Conservation (phyloP, 2,888 invertebrate species). For the Stenodema calcarata region DNA sequence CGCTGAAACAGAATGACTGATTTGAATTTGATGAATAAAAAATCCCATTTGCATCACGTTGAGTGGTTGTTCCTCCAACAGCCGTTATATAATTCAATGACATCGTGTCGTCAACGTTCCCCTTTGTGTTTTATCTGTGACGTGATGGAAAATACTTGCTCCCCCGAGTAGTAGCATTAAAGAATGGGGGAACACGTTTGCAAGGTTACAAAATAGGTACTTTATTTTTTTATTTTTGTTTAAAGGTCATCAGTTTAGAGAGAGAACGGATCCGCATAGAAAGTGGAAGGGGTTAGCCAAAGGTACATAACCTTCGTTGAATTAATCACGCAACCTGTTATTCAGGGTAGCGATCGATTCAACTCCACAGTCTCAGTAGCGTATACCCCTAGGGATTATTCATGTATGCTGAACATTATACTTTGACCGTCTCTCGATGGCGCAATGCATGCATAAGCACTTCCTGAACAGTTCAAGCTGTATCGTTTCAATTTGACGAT, state of each 20-base stretch:
- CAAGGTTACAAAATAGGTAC: too few relatives aligned
- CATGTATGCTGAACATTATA: neutral
- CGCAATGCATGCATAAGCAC: neutral
- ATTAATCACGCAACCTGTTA: conserved; percentile 24
- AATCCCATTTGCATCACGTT: neutral
- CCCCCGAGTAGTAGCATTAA: too few relatives aligned
- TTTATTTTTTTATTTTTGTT: too few relatives aligned
- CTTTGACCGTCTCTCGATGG: neutral
- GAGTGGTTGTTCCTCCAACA: too few relatives aligned
- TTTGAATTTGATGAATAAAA: neutral
- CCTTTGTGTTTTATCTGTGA: too few relatives aligned
- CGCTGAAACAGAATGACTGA: neutral
- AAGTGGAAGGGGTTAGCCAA: neutral
- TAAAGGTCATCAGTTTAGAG: too few relatives aligned
- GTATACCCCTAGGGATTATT: neutral
- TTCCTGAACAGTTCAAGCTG: neutral
- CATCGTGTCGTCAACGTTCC: too few relatives aligned
- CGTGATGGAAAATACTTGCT: too few relatives aligned
- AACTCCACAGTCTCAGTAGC: neutral
- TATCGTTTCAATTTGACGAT: too few relatives aligned
- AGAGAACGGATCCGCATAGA: too few relatives aligned
- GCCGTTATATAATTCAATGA: too few relatives aligned
- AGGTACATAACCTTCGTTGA: conserved; percentile 1
- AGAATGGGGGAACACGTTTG: too few relatives aligned
- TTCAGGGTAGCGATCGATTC: neutral